These are phyloP conservation scores for Oreonectes daqikongensis DNA, from an alignment of 2,797 vertebrate species.

Conservation along the genomic window DNA sequence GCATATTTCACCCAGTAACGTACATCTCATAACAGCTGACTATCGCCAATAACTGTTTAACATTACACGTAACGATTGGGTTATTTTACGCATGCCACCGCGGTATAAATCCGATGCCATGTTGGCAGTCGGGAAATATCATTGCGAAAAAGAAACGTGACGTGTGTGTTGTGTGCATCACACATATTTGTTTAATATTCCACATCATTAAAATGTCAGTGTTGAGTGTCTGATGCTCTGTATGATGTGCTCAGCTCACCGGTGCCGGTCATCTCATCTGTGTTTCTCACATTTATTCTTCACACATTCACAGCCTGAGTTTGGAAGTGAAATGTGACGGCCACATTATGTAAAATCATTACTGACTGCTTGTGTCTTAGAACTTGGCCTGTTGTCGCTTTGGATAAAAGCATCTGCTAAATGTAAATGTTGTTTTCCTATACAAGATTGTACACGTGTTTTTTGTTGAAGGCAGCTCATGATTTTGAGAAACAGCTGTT, in stretches of 20 bases:
- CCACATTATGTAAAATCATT: background rate
- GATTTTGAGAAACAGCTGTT: background rate
- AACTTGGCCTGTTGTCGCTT: background rate
- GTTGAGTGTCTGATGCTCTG: background rate
- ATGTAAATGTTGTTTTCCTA: no score
- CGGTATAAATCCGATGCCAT: constrained; percentile 7
- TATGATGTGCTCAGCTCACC: background rate
- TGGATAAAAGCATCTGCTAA: no score
- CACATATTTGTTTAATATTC: background rate
- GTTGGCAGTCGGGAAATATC: constrained; percentile 23
- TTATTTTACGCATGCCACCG: background rate
- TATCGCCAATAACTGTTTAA: background rate
- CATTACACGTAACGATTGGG: no score
- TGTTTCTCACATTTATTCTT: background rate
- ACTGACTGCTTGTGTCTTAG: background rate
- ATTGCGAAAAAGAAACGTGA: background rate
- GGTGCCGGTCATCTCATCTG: background rate
- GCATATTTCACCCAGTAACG: background rate
- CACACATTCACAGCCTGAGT: background rate
- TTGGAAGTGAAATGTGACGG: background rate
- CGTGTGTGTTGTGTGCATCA: background rate
- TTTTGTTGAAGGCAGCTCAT: background rate
- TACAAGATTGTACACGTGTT: no score
- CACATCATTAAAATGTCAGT: background rate
- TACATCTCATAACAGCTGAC: background rate